Percentiles rank a stretch among this genome's conserved stretches.
phyloP scores from a whole-genome alignment of 2,888 invertebrate genomes.

The Leuctra nigra region DNA sequence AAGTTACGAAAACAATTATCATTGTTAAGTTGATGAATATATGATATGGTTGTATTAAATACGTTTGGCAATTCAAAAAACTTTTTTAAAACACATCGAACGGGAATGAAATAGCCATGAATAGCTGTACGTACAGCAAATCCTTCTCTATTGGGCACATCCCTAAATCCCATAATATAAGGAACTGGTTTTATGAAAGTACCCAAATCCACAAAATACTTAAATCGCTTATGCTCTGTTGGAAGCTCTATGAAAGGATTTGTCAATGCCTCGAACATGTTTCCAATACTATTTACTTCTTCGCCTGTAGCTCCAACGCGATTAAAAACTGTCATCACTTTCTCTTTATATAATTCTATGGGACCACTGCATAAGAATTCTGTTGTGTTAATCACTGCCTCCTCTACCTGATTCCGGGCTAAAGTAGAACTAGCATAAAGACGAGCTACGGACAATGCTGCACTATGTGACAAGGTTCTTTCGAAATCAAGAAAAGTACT shows the following conservation, averaged over 20 bases:
- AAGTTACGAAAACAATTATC: slow-evolving; percentile 6
- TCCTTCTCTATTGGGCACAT: neutral
- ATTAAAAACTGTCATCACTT: neutral
- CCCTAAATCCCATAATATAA: neutral
- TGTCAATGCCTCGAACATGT: neutral
- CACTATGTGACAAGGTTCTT: neutral
- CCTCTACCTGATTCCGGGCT: slow-evolving; percentile 18
- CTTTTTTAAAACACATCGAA: neutral
- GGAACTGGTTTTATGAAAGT: slow-evolving; percentile 25
- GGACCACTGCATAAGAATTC: slow-evolving; percentile 15
- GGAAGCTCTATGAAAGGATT: slow-evolving; percentile 20
- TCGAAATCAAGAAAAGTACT: neutral
- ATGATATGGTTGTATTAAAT: neutral
- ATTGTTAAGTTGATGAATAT: neutral
- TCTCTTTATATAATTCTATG: slow-evolving; percentile 1
- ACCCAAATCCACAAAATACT: slow-evolving; percentile 22
- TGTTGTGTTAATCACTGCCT: slow-evolving; percentile 11
- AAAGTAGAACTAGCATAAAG: slow-evolving; percentile 22
- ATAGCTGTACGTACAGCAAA: neutral
- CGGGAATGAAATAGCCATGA: neutral
- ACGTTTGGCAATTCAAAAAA: slow-evolving; percentile 16
- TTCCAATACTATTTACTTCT: neutral
- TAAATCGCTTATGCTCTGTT: slow-evolving; percentile 26
- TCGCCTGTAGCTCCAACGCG: neutral
- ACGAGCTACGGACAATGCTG: slow-evolving; percentile 19